Base-by-base conservation (phyloP, 2,113 vertebrate genomes). In the Oreotrochilus melanogaster region DNA sequence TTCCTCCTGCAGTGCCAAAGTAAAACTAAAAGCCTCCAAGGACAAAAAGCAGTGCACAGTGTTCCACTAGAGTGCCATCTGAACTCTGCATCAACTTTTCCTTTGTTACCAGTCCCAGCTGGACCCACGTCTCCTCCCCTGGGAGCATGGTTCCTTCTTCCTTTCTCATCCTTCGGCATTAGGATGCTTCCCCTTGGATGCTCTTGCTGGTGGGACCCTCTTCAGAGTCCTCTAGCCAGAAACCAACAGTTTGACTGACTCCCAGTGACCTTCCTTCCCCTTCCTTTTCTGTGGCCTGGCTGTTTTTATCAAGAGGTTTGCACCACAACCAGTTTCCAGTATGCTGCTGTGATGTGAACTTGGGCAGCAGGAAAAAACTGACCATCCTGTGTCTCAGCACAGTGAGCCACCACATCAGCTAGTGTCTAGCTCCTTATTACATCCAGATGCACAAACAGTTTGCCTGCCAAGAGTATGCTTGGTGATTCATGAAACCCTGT, bases 391-490 rank as follows among this genome's bases (percentile, higher is more conserved):
- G 51, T 86, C 73, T 87, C n/a, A n/a, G n/a, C n/a, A n/a, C n/a
- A n/a, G n/a, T 22, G 93, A 93, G 67, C 92, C 83, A 86, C 90
- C 50, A 19, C 74, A 93, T 88, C 81, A 83, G 81, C 78, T 76
- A 42, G 65, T 95, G 92, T 88, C 94, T 62, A 57, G 79, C 64
- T 82, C 86, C 87, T 96, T 84, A 96, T 97, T 96, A 75, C 65
- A 94, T 93, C 94, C 97, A 97, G 94, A 96, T 97, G 96, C 86
- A 95, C 67, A 95, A 95, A 95, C 91, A 95, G 28, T 45, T 25
- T 39, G 69, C 82, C 62, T 96, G 96, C 95, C 96, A 97, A 92
- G 78, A 84, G 21, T 67, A 61, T 12, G 39, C 78, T 89, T 82
- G 62, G 56, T 93, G 76, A 86, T 96, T 75, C 64, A n/a, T 67